Base-by-base conservation (phyloP, 2,113 vertebrate species). In the Coreoperca whiteheadi region DNA sequence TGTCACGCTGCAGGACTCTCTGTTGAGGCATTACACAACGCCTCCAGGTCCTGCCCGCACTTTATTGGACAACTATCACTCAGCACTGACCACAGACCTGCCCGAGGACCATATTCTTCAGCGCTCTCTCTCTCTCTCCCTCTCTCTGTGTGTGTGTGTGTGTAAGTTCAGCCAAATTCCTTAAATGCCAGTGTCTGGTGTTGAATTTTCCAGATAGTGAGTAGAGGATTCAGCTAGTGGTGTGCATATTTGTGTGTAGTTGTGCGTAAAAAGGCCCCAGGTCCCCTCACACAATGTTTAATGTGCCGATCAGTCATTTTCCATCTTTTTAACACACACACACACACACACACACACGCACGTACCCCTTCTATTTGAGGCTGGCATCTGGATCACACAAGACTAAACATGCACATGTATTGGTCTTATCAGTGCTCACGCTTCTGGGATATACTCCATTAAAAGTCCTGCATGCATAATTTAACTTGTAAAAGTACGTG, bases 1-100 rank as follows among this genome's bases (percentile, higher is more conserved):
- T 74, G 82, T 82, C 79, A 73, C n/a, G 3, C 83, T 64, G 64
- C 74, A 72, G 67, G 68, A 73, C 71, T 79, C 59, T 83, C 74
- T 61, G 65, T 4, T 73, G 68, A 74, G 70, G 77, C 51, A 56
- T 81, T 59, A 65, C 39, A n/a, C 11, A 43, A 41, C 5, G 5
- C 50, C 74, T 66, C 8, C 39, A 34, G 74, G 64, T 68, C 71
- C 77, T 61, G 48, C 61, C 25, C 3, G 20, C 74, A 64, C 32
- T 70, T 53, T 54, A 61, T 34, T 37, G 74, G 73, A 61, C 48
- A 32, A 71, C 79, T 60, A 69, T 78, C 63, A 71, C 57, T 74
- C 79, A 83, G 73, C 53, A 28, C 23, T 23, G 48, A 32, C 69
- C 39, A 59, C 75, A 69, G 53, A 65, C 18, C 56, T 21, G 18